A percentile compares a stretch with the other conserved stretches of the same genome.
Conservation (phyloP, 2,113 vertebrate species). For the Erythrocercus mccallii region DNA sequence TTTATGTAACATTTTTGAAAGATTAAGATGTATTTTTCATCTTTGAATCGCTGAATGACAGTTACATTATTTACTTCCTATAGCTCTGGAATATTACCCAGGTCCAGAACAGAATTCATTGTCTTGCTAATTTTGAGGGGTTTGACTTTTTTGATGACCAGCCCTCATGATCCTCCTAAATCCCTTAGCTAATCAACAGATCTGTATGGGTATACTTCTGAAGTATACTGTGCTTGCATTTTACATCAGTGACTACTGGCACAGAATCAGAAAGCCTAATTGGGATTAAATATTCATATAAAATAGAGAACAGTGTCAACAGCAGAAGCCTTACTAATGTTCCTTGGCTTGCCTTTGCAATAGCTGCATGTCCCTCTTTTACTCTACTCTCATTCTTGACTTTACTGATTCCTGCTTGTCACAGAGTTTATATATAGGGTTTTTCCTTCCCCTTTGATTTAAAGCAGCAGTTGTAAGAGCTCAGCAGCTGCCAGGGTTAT, state of each 20-base stretch:
- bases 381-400: background rate
- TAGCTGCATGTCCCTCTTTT: background rate
- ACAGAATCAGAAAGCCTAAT: background rate
- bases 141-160: background rate
- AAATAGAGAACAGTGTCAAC: background rate
- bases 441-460: constrained; percentile 7
- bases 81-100: background rate
- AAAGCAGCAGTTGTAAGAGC: background rate
- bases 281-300: background rate
- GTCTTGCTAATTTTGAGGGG: background rate
- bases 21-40: background rate
- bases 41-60: background rate
- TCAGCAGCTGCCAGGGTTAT: background rate
- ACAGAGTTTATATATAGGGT: background rate
- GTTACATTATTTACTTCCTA: background rate
- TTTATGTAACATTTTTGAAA: background rate
- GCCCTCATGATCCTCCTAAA: background rate
- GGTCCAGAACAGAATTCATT: background rate
- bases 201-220: background rate
- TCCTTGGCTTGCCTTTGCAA: background rate
- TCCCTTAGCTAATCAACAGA: background rate
- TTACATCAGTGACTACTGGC: background rate
- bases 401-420: background rate
- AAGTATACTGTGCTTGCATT: background rate
- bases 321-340: background rate